A percentile compares a stretch with the other conserved stretches of the same genome.
Evolutionary conservation across 2,888 invertebrate genomes (phyloP).

Genomic region (Eilema griseolum): DNA sequence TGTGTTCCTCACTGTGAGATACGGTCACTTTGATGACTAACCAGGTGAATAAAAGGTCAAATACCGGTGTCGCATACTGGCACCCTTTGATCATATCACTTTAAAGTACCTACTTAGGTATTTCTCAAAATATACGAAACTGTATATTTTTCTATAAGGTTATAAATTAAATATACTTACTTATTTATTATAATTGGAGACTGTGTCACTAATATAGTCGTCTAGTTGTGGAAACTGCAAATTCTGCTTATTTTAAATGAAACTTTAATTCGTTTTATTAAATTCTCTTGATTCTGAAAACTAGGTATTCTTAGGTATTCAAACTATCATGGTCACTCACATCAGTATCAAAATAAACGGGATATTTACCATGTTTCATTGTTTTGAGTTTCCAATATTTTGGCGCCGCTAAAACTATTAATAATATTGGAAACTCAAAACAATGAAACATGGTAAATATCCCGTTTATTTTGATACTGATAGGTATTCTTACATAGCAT

Average conservation of each 20-base stretch:
- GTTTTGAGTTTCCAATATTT: no score
- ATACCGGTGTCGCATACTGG: not conserved
- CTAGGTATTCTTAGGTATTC: no score
- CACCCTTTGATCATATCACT: not conserved
- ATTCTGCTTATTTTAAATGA: not conserved
- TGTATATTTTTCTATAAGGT: not conserved
- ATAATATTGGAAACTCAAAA: no score
- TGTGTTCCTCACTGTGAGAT: not conserved
- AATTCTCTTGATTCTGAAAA: not conserved
- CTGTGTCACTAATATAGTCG: no score
- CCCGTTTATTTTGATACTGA: no score
- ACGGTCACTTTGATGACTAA: no score
- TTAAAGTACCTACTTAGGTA: not conserved
- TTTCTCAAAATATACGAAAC: not conserved
- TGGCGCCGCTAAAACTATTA: no score
- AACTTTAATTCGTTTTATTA: not conserved
- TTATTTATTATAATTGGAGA: no score
- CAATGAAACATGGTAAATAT: no score
- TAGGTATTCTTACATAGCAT: not conserved
- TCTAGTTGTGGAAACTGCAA: not conserved
- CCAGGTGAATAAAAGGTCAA: slow-evolving; percentile 1
- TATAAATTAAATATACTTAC: not conserved
- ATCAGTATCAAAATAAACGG: no score
- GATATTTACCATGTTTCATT: no score
- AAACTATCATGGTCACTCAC: no score